Base-by-base conservation (phyloP, 1,140 invertebrate species). In the Pachyrhynchus sulphureomaculatus region DNA sequence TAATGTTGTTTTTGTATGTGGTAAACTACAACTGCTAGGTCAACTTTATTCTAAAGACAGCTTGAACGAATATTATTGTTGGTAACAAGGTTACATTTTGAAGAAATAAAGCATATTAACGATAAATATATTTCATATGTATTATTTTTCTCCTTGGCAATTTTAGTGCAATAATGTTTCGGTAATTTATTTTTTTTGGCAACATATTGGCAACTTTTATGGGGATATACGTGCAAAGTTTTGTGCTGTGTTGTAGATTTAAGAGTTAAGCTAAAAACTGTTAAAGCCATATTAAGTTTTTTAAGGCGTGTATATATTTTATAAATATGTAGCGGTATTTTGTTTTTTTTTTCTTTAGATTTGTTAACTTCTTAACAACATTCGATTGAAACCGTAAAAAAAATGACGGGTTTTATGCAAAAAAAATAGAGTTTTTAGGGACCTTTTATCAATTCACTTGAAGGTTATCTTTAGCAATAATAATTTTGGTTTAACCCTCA, bases 221-320 rank as follows among this genome's bases (percentile, higher is more conserved):
- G 12, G 57, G 57, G 42, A 59, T 49, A 13, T 32, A 51, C 29
- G 57, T 59, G 57, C 57, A 59, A 59, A 59, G 47, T 59, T n/a
- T 59, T 52, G 57, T 59, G 57, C 57, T 59, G 57, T 59, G 57
- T 52, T 59, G 44, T 59, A 59, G 57, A 36, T 49, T 21, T 51
- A 59, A 51, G 47, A 13, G 36, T 59, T 51, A 29, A 49, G 23
- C 1, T 45, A 44, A 36, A 49, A 58, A 21, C 24, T 51, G 15
- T 34, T 29, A 26, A 44, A 52, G 57, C 57, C 57, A 59, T 59
- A 59, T 56, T 59, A 59, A 51, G 33, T 58, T 45, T 10, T 37
- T 10, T 34, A 34, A 51, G 29, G 29, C 36, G 23, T 23, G 37
- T 54, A 54, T 52, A 52, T 42, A 54, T 41, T 54, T 26, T 54